Evolutionary conservation across 2,888 invertebrate species (phyloP).

Genomic region (Bimastos eiseni): DNA sequence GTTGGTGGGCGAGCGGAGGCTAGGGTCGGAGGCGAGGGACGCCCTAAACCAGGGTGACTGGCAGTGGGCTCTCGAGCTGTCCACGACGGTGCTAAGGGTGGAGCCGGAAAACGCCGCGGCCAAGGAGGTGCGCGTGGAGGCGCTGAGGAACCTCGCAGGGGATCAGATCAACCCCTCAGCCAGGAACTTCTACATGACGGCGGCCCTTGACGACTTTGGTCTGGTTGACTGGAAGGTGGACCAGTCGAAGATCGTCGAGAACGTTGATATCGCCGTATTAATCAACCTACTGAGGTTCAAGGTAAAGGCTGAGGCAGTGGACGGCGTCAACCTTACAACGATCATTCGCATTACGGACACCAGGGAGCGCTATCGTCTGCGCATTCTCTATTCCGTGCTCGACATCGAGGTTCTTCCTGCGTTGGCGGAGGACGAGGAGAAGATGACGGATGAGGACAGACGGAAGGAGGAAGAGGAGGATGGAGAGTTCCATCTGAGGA

Average conservation of each 20-base stretch:
- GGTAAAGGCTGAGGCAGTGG: slow-evolving; percentile 46
- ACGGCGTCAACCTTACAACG: slow-evolving; percentile 34
- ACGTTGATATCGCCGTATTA: slow-evolving; percentile 24
- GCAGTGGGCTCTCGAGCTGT: slow-evolving; percentile 54
- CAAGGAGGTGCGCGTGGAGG: slow-evolving; percentile 42
- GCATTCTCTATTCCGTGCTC: slow-evolving; percentile 48
- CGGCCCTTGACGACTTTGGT: slow-evolving; percentile 48
- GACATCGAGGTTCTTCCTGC: slow-evolving; percentile 34
- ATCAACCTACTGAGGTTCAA: slow-evolving; percentile 45
- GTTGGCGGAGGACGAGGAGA: not conserved
- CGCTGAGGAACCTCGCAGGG: slow-evolving; percentile 44
- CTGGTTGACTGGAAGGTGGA: slow-evolving; percentile 29
- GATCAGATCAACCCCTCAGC: slow-evolving; percentile 50
- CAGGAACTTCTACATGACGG: slow-evolving; percentile 52
- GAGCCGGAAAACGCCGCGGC: slow-evolving; percentile 31
- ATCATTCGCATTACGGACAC: slow-evolving; percentile 45
- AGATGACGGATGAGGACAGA: not conserved
- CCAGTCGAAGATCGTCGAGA: not conserved
- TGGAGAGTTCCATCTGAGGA: slow-evolving; percentile 42
- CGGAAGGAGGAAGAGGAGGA: not conserved
- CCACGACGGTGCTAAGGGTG: slow-evolving; percentile 42
- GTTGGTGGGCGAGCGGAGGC: slow-evolving; percentile 46
- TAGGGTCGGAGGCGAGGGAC: slow-evolving; percentile 44
- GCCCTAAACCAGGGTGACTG: slow-evolving; percentile 47
- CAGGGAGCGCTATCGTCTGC: slow-evolving; percentile 42